These are phyloP conservation scores for Diorhabda carinulata DNA, from an alignment of 1,140 invertebrate species.

Conservation along the genomic window DNA sequence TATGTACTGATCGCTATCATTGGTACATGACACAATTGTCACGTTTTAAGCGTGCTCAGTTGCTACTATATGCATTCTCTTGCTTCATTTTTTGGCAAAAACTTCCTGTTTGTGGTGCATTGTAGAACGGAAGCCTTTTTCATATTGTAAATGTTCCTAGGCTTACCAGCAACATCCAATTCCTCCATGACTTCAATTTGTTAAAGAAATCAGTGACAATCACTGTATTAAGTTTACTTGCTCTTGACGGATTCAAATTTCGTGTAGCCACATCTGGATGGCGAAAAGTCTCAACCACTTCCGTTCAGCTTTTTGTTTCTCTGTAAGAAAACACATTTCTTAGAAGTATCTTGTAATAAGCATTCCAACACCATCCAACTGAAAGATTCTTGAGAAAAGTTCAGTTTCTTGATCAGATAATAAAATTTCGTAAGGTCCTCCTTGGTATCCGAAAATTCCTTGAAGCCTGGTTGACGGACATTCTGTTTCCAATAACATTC, in stretches of 20 bases:
- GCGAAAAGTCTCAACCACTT: neutral
- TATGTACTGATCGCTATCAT: slow-evolving; percentile 36
- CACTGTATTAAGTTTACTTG: neutral
- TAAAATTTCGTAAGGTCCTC: no score
- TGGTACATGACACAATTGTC: slow-evolving; percentile 43
- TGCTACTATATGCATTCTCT: no score
- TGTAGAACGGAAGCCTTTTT: slow-evolving; percentile 46
- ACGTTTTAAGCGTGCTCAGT: slow-evolving; percentile 34
- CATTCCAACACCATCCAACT: no score
- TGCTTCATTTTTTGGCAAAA: no score
- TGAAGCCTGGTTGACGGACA: no score
- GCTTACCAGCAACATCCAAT: neutral
- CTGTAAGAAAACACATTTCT: no score
- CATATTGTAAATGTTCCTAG: slow-evolving; percentile 41
- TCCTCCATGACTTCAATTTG: neutral
- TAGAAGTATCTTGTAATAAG: no score
- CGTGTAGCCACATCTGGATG: neutral
- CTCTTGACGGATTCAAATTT: neutral
- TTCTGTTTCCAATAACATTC: no score
- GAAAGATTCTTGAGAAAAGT: no score
- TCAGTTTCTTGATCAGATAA: no score
- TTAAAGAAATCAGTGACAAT: neutral
- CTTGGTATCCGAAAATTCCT: no score
- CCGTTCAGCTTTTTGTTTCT: no score
- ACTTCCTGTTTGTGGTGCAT: slow-evolving; percentile 21